Conservation (phyloP, 1,140 invertebrate species). For the Diorhabda sublineata region DNA sequence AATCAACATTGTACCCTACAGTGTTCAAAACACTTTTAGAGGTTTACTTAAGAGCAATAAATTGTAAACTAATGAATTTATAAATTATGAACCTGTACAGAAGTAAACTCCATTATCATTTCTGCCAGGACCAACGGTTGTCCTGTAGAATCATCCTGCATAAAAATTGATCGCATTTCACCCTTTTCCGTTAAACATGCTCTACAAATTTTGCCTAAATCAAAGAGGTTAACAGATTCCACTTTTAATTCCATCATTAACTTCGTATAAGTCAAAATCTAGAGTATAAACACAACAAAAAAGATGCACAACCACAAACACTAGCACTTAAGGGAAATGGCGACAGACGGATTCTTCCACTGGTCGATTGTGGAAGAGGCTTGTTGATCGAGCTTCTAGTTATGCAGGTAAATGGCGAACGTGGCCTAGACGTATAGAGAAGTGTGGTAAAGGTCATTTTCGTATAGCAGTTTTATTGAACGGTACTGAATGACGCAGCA, state of each 20-base stretch:
- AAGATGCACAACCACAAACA: constrained; percentile 38
- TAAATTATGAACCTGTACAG: constrained; percentile 38
- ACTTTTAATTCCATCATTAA: constrained; percentile 40
- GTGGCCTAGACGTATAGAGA: constrained; percentile 7
- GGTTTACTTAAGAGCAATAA: no score
- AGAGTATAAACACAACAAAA: constrained; percentile 36
- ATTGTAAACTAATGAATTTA: not conserved
- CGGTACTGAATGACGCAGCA: constrained; percentile 13
- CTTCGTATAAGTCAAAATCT: constrained; percentile 24
- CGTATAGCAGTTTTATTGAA: constrained; percentile 21
- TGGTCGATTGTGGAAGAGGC: constrained; percentile 43
- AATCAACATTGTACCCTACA: no score
- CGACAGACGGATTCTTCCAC: constrained; percentile 42
- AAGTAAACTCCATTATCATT: constrained; percentile 45
- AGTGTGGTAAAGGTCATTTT: constrained; percentile 21
- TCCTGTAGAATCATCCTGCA: constrained; percentile 41
- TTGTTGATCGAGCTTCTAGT: constrained; percentile 18
- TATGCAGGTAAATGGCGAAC: constrained; percentile 20
- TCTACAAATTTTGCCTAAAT: constrained; percentile 47
- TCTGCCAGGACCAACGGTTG: constrained; percentile 43
- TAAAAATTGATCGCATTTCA: constrained; percentile 46
- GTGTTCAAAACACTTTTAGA: no score
- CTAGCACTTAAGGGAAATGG: constrained; percentile 41
- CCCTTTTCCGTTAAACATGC: constrained; percentile 47
- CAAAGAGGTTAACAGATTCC: constrained; percentile 34